Evolutionary conservation across 92 coral and sea anemone genomes (phyloP).

Genomic region (Pocillopora grandis): DNA sequence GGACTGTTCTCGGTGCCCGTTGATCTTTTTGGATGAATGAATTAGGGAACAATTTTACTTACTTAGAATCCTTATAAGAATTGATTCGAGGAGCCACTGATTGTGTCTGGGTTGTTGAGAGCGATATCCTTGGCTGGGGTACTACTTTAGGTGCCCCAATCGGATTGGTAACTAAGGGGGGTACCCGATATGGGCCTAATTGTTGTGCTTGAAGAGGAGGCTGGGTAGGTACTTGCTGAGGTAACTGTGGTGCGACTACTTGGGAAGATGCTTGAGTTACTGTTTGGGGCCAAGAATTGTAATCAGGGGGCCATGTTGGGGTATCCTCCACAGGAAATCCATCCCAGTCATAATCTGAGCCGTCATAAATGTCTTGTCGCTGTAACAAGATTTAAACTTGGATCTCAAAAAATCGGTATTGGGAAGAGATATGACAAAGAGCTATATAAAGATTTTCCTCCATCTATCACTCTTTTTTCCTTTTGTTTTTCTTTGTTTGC

Average conservation of each 20-base stretch:
- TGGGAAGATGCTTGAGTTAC: constrained; percentile 24
- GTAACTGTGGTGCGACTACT: neutral
- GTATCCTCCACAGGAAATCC: constrained; percentile 25
- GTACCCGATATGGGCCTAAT: constrained; percentile 23
- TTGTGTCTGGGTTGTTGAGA: neutral
- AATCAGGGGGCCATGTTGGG: constrained; percentile 40
- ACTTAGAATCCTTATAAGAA: neutral
- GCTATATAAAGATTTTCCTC: neutral
- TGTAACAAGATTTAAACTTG: neutral
- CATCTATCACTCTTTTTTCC: neutral
- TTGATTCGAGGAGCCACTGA: neutral
- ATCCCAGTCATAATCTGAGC: constrained; percentile 34
- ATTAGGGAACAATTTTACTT: neutral
- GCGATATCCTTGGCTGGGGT: neutral
- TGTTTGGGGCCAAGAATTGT: constrained; percentile 39
- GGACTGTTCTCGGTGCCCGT: too few relatives aligned
- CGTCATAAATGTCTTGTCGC: constrained; percentile 35
- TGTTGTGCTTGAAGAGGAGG: neutral
- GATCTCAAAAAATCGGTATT: neutral
- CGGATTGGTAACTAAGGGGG: constrained; percentile 1
- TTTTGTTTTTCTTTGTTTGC: too few relatives aligned
- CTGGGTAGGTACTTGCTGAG: constrained; percentile 10
- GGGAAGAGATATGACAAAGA: neutral
- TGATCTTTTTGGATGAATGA: too few relatives aligned
- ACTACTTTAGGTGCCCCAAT: neutral